These are phyloP conservation scores for Sinelater perroti DNA, from an alignment of 2,888 invertebrate species.

Conservation along the genomic window DNA sequence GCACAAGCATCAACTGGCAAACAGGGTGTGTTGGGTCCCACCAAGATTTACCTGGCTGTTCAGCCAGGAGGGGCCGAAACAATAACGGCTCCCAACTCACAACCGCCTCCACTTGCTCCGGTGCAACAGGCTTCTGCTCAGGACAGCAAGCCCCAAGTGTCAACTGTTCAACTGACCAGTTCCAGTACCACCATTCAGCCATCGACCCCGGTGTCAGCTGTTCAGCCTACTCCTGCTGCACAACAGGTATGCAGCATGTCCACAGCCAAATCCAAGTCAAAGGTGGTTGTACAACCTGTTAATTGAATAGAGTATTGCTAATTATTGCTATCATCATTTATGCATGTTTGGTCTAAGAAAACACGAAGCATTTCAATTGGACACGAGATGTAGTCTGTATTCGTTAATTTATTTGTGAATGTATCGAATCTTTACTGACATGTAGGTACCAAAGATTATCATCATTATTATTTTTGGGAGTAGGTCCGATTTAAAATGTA, in stretches of 20 bases:
- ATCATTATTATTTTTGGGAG: too few species aligned
- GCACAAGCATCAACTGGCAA: slow-evolving; percentile 89
- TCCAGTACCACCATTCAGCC: slow-evolving; percentile 7
- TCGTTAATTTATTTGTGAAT: too few species aligned
- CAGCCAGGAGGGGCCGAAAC: slow-evolving; percentile 70
- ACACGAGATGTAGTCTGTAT: too few species aligned
- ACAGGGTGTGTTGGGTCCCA: slow-evolving; percentile 84
- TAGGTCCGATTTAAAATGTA: too few species aligned
- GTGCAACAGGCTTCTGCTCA: slow-evolving; percentile 54
- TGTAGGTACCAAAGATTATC: too few species aligned
- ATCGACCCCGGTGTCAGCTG: not conserved
- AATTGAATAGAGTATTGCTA: slow-evolving; percentile 44
- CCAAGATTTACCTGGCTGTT: slow-evolving; percentile 86
- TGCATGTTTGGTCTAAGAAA: too few species aligned
- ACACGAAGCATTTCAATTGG: too few species aligned
- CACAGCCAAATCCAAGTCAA: slow-evolving; percentile 46
- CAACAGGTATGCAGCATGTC: slow-evolving; percentile 59
- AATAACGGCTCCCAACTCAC: slow-evolving; percentile 52
- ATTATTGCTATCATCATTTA: too few species aligned
- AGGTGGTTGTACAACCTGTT: slow-evolving; percentile 55
- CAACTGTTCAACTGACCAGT: slow-evolving; percentile 8
- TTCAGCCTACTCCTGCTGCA: slow-evolving; percentile 26
- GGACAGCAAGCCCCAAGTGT: slow-evolving; percentile 13
- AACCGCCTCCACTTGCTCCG: slow-evolving; percentile 65
- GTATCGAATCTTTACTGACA: too few species aligned